Evolutionary conservation across 2,797 vertebrate species (phyloP).

Genomic region (Hemibagrus guttatus): DNA sequence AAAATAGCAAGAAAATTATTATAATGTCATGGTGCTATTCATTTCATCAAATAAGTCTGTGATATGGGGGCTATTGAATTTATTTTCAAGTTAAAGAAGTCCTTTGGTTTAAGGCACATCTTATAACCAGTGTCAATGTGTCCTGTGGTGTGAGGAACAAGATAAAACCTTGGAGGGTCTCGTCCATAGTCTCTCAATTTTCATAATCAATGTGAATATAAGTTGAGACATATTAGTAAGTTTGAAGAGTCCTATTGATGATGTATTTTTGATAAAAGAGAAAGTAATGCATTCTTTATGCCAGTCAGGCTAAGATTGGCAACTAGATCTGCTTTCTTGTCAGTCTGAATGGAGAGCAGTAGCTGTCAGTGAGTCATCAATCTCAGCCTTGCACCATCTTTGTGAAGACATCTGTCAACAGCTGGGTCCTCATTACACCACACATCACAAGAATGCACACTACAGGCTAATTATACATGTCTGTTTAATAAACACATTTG

Average conservation of each 20-base stretch:
- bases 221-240: conserved; percentile 63
- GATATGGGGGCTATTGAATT: neutral
- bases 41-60: neutral
- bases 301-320: neutral
- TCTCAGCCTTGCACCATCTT: conserved; percentile 61
- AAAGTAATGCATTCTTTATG: conserved; percentile 52
- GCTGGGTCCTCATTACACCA: conserved; percentile 48
- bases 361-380: conserved; percentile 80
- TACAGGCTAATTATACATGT: conserved; percentile 41
- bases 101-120: neutral
- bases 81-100: neutral
- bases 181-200: conserved; percentile 36
- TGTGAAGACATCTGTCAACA: conserved; percentile 48
- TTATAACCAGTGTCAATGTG: neutral
- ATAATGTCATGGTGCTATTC: too few species aligned
- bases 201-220: conserved; percentile 62
- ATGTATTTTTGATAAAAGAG: conserved; percentile 53
- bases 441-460: conserved; percentile 36
- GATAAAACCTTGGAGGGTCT: conserved; percentile 21
- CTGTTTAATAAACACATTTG: conserved; percentile 35
- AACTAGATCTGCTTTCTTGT: conserved; percentile 46
- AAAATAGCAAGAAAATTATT: too few species aligned
- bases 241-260: conserved; percentile 52
- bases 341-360: conserved; percentile 72
- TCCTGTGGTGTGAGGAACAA: neutral